Evolutionary conservation across 2,113 vertebrate genomes (phyloP).

Genomic region (Epinephelus cyanopodus): DNA sequence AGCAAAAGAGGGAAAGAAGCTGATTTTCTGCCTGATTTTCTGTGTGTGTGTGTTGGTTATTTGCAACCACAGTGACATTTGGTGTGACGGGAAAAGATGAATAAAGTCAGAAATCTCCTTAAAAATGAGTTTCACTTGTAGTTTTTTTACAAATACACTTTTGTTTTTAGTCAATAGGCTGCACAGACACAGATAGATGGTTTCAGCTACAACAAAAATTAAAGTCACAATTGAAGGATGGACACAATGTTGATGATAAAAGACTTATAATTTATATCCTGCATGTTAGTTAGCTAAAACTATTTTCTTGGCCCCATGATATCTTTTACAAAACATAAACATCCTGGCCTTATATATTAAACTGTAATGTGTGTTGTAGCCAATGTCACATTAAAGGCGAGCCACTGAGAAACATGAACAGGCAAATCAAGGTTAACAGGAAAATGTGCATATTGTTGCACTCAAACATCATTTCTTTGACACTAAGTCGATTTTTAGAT

Average conservation of each 20-base stretch:
- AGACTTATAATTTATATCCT: not conserved
- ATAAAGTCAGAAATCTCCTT: not conserved
- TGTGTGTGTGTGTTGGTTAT: slow-evolving; percentile 11
- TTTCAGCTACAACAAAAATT: not conserved
- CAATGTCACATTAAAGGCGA: not conserved
- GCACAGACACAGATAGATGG: not conserved
- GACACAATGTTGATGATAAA: not conserved
- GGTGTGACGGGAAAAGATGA: rapidly evolving
- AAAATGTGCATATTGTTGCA: slow-evolving; percentile 29
- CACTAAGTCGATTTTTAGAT: slow-evolving; percentile 67
- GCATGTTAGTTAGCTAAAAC: not conserved
- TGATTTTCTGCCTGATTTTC: slow-evolving; percentile 71
- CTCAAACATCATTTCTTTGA: slow-evolving; percentile 40
- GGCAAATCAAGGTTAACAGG: slow-evolving; percentile 10
- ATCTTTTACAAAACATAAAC: not conserved
- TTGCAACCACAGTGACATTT: slow-evolving; percentile 16
- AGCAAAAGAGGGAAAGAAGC: slow-evolving; percentile 33
- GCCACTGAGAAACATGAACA: slow-evolving; percentile 1
- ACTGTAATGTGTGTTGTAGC: not conserved
- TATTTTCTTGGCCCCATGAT: not conserved
- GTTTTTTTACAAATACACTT: not conserved
- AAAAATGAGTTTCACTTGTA: not conserved
- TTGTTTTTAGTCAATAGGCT: not conserved
- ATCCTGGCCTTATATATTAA: not conserved
- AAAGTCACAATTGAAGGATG: not conserved